Conservation (phyloP, 2,888 invertebrate species). For the Cantharis flavilabris region DNA sequence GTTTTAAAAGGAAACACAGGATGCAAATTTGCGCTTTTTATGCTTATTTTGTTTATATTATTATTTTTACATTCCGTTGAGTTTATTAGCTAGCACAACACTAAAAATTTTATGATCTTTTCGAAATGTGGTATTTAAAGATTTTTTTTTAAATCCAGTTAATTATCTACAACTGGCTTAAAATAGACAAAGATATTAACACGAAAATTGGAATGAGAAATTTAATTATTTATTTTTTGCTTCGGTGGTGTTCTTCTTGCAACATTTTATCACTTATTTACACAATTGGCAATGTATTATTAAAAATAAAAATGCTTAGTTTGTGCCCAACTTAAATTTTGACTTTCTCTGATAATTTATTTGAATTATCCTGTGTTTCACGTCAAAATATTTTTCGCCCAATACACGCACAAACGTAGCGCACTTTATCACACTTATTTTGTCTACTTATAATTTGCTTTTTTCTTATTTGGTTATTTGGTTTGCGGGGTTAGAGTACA, state of each 20-base stretch:
- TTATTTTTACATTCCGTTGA: constrained; percentile 16
- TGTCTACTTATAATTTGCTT: constrained; percentile 33
- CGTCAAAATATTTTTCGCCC: constrained; percentile 8
- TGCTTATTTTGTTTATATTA: constrained; percentile 9
- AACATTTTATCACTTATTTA: neutral
- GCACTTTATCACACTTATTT: constrained; percentile 51
- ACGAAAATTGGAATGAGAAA: neutral
- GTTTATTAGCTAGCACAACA: constrained; percentile 5
- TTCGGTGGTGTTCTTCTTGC: neutral
- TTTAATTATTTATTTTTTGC: neutral
- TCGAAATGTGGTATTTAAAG: neutral
- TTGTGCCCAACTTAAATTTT: neutral
- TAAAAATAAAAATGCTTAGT: neutral
- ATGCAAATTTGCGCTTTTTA: constrained; percentile 11
- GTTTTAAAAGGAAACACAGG: constrained; percentile 21
- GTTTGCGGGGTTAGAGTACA: constrained; percentile 53
- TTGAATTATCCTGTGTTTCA: constrained; percentile 24
- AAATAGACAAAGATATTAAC: neutral
- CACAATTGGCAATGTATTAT: neutral
- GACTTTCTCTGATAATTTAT: neutral
- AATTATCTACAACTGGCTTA: neutral
- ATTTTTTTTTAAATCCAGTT: neutral
- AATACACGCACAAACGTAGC: constrained; percentile 65
- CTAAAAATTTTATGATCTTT: neutral
- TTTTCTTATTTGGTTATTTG: constrained; percentile 35